Conservation (phyloP, 2,113 vertebrate genomes). For the Aptenodytes patagonicus region DNA sequence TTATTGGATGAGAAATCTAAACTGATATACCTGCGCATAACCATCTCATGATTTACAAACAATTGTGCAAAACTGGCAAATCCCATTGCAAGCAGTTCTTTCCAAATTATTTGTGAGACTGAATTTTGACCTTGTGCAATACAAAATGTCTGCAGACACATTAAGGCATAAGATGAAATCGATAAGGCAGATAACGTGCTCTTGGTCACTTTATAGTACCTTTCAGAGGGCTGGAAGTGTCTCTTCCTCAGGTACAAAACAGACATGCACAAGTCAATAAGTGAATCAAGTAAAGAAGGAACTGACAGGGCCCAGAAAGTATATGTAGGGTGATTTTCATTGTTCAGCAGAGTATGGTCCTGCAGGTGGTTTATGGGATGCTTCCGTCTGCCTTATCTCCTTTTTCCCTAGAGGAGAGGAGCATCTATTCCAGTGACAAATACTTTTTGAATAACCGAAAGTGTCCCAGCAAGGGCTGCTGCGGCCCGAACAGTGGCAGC, state of each 20-base stretch:
- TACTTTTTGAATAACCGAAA: not conserved
- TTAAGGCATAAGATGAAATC: not conserved
- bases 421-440: not conserved
- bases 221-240: not conserved
- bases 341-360: not conserved
- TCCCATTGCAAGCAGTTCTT: not conserved
- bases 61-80: not conserved
- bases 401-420: not conserved
- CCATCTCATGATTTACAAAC: not conserved
- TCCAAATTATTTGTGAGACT: not conserved
- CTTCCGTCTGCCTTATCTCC: not conserved
- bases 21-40: not conserved
- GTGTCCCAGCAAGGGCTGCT: not conserved
- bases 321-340: not conserved
- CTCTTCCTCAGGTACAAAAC: not conserved
- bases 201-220: not conserved
- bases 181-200: not conserved
- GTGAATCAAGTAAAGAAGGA: not conserved
- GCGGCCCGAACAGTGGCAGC: not conserved
- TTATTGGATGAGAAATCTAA: not conserved
- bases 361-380: not conserved
- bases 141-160: not conserved
- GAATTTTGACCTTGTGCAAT: not conserved
- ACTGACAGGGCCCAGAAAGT: not conserved
- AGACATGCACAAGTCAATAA: not conserved